Conservation (phyloP, 1,140 invertebrate genomes). For the Camponotus floridanus region DNA sequence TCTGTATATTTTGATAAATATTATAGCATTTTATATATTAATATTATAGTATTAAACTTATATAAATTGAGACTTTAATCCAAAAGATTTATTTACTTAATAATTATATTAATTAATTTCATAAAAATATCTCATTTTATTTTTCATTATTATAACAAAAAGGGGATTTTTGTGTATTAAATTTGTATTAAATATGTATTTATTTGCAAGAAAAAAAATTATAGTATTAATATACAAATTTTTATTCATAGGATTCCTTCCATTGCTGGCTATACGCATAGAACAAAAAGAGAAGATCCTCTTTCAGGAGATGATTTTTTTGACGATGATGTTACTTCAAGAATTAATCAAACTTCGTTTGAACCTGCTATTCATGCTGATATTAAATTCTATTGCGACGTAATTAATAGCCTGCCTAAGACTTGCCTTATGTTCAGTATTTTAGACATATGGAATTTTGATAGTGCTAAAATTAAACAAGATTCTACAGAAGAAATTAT, state of each 20-base stretch:
- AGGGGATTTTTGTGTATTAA: no score
- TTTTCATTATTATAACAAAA: background rate
- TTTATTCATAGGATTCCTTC: slow-evolving; percentile 80
- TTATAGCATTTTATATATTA: slow-evolving; percentile 13
- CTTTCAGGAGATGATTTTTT: slow-evolving; percentile 79
- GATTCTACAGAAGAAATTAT: slow-evolving; percentile 89
- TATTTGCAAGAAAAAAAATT: background rate
- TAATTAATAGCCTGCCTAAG: slow-evolving; percentile 87
- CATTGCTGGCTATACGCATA: slow-evolving; percentile 70
- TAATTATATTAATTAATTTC: slow-evolving; percentile 17
- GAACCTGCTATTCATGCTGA: slow-evolving; percentile 87
- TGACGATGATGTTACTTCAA: slow-evolving; percentile 74
- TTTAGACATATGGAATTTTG: slow-evolving; percentile 90
- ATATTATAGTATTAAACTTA: background rate
- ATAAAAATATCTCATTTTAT: background rate
- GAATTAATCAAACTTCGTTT: slow-evolving; percentile 76
- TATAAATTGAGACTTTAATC: background rate
- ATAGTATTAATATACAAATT: slow-evolving; percentile 21
- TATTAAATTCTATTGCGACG: slow-evolving; percentile 87
- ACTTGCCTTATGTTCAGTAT: slow-evolving; percentile 89
- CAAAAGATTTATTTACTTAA: background rate
- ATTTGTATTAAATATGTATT: background rate
- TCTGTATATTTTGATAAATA: background rate
- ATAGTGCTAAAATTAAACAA: slow-evolving; percentile 86
- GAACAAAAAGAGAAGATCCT: slow-evolving; percentile 71